These are phyloP conservation scores for Hydra vulgaris DNA, from an alignment of 30 jellyfish, hydroid and myxozoan genomes.

Conservation along the genomic window DNA sequence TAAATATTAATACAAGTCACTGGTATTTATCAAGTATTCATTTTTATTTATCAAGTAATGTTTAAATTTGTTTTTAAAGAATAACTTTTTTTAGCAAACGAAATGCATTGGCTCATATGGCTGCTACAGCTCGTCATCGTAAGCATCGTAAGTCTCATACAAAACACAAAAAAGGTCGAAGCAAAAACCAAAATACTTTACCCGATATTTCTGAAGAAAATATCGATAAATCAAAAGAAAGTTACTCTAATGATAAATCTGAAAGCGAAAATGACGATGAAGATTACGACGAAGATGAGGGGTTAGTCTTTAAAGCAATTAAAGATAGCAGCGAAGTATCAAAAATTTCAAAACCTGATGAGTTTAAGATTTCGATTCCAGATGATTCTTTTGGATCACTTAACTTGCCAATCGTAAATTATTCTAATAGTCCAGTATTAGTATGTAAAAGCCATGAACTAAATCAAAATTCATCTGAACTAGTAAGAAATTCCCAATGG, in stretches of 20 bases:
- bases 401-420: too few species aligned
- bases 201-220: slow-evolving; percentile 32
- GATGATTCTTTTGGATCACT: too few species aligned
- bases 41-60: too few species aligned
- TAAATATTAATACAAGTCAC: too few species aligned
- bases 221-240: background rate
- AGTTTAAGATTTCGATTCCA: background rate
- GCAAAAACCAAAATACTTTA: slow-evolving; percentile 26
- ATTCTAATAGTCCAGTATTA: background rate
- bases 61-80: too few species aligned
- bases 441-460: background rate
- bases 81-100: slow-evolving; percentile 60
- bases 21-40: too few species aligned
- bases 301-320: slow-evolving; percentile 31
- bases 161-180: slow-evolving; percentile 23
- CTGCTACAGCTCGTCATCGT: slow-evolving; percentile 44
- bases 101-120: slow-evolving; percentile 72
- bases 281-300: slow-evolving; percentile 19
- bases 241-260: background rate
- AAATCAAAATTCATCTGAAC: background rate
- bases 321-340: too few species aligned
- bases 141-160: slow-evolving; percentile 28
- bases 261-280: background rate
- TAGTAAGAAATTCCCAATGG: background rate
- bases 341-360: background rate